These are phyloP conservation scores for Pangasianodon hypophthalmus DNA, from an alignment of 2,113 vertebrate genomes.

Conservation along the genomic window DNA sequence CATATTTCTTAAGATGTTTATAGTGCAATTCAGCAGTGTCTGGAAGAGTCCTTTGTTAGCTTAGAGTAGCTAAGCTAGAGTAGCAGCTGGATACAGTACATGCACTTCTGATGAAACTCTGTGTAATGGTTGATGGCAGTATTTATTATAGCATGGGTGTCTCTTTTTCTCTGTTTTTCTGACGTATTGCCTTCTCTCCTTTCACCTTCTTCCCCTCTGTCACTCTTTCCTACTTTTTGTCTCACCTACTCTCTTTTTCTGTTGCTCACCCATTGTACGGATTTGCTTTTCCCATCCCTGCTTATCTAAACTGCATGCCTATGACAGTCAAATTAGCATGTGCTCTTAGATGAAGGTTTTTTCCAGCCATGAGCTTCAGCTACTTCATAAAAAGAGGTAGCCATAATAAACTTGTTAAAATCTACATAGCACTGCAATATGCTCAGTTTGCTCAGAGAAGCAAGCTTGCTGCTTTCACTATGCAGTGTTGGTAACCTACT, in stretches of 20 bases:
- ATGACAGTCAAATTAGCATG: slow-evolving; percentile 49
- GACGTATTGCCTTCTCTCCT: not conserved
- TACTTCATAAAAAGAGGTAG: slow-evolving; percentile 28
- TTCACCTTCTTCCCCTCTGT: not conserved
- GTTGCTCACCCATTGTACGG: slow-evolving; percentile 15
- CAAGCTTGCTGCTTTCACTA: not conserved
- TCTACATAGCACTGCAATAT: slow-evolving; percentile 43
- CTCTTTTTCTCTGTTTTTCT: slow-evolving; percentile 19
- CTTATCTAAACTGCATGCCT: slow-evolving; percentile 46
- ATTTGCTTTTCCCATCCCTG: slow-evolving; percentile 39
- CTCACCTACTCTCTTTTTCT: not conserved
- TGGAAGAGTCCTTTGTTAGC: slow-evolving; percentile 48
- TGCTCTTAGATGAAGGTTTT: slow-evolving; percentile 28
- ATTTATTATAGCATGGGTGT: slow-evolving; percentile 51
- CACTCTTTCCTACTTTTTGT: slow-evolving; percentile 1
- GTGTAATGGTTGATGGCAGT: slow-evolving; percentile 51
- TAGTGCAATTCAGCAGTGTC: slow-evolving; percentile 16
- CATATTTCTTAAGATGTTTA: slow-evolving; percentile 38
- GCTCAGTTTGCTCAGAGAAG: not conserved
- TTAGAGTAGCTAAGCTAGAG: slow-evolving; percentile 30
- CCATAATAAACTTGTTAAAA: slow-evolving; percentile 35
- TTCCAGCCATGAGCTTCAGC: slow-evolving; percentile 34
- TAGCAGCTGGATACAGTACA: slow-evolving; percentile 45
- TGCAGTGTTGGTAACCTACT: not conserved
- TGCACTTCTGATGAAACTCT: slow-evolving; percentile 57